Evolutionary conservation across 2,797 vertebrate species (phyloP), one percentile per base, ranked within the genome.

Genomic region (Hoplostethus mediterraneus): DNA sequence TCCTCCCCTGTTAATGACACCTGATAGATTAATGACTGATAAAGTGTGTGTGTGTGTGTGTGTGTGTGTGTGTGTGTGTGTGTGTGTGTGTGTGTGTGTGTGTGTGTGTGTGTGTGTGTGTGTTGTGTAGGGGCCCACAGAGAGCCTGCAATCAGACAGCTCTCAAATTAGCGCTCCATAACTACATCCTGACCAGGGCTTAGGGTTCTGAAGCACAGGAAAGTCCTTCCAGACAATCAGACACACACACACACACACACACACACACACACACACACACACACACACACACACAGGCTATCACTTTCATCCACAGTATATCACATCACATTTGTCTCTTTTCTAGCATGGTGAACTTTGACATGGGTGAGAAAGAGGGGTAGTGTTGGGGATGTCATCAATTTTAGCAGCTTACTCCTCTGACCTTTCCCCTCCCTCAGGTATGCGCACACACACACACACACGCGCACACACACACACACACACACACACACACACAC

Each of bases 21-120:
- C 90, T 93, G 93, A 94, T 93, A 83, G 88, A 94, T 93, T 93
- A 94, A 93, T 92, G 90, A 90, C 89, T 90, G 88, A 93, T 92
- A 92, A 85, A 90, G 71, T 42, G 45, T 75, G 61, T 63, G 30
- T 69, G 56, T 71, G 61, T 53, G 57, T 63, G 57, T 72, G 71
- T 21, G 21, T 72, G 75, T 59, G 67, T 67, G 36, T 66, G 28
- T 58, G 47, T 49, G 63, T 72, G 67, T 73, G 63, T 81, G 51
- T 70, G n/a, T 64, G 77, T 40, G 64, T 73, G 45, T 75, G 61
- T 63, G 30, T 69, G 56, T 71, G 61, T 53, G 57, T 63, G 57
- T 72, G 71, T 21, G 21, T 72, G 75, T 59, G 67, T 67, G 36
- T 66, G 28, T 58, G 47, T 49, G 63, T 72, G 67, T 73, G 63